These are phyloP conservation scores for Drosophila punjabiensis DNA, from an alignment of 1,140 invertebrate genomes.

Conservation along the genomic window DNA sequence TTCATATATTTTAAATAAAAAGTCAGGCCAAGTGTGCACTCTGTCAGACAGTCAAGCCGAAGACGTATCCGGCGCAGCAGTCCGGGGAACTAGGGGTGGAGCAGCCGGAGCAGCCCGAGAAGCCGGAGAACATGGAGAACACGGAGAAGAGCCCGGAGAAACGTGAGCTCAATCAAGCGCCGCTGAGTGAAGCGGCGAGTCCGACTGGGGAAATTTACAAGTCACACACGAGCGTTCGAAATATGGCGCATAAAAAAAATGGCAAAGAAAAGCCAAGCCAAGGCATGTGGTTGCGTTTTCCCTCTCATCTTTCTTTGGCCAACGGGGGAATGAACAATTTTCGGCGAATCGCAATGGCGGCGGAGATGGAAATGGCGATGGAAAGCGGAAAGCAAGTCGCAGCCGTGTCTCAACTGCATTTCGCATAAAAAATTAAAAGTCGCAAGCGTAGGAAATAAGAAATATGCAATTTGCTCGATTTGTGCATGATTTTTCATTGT, in stretches of 20 bases:
- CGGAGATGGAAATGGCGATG: slow-evolving; percentile 39
- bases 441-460: slow-evolving; percentile 66
- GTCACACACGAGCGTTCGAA: slow-evolving; percentile 59
- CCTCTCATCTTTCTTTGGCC: slow-evolving; percentile 39
- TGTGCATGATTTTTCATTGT: slow-evolving; percentile 68
- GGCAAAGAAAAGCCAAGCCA: slow-evolving; percentile 23
- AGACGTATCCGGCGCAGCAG: slow-evolving; percentile 19
- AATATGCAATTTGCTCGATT: slow-evolving; percentile 76
- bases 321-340: slow-evolving; percentile 37
- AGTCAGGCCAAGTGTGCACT: slow-evolving; percentile 40
- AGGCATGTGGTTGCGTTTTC: slow-evolving; percentile 29
- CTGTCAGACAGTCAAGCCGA: slow-evolving; percentile 50
- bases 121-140: slow-evolving; percentile 7
- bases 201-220: slow-evolving; percentile 79
- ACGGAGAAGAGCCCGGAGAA: slow-evolving; percentile 32
- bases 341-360: slow-evolving; percentile 45
- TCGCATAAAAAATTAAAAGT: slow-evolving; percentile 74
- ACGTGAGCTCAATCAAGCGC: slow-evolving; percentile 80
- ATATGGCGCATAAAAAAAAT: slow-evolving; percentile 45
- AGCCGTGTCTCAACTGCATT: slow-evolving; percentile 53
- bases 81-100: neutral
- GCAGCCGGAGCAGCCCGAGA: neutral
- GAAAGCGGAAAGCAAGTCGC: slow-evolving; percentile 15
- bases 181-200: slow-evolving; percentile 51
- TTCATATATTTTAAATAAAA: slow-evolving; percentile 63